A percentile compares a stretch with the other conserved stretches of the same genome.
These are phyloP conservation scores for Jacana jacana DNA, from an alignment of 2,113 vertebrate species.

Conservation along the genomic window DNA sequence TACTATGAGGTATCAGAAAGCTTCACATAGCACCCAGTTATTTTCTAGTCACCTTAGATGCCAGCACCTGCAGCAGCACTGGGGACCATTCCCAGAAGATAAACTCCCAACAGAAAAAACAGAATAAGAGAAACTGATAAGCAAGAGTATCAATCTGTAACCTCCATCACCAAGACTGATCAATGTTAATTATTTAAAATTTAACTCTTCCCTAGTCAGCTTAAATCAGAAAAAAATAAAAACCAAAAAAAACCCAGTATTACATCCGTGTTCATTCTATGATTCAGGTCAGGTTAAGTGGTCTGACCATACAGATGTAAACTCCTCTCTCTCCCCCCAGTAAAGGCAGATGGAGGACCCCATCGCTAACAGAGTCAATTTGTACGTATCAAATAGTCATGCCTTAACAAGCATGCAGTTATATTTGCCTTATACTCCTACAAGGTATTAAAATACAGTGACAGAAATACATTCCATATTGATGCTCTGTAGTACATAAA, in stretches of 20 bases:
- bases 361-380: not conserved
- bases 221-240: not conserved
- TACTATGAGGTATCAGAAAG: not conserved
- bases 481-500: not conserved
- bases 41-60: not conserved
- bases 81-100: not conserved
- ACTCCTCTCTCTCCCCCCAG: not conserved
- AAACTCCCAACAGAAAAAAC: not conserved
- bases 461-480: not conserved
- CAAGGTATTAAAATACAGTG: not conserved
- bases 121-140: not conserved
- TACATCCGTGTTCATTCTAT: not conserved
- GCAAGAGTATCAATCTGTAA: not conserved
- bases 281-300: not conserved
- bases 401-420: not conserved
- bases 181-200: not conserved
- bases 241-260: not conserved
- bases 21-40: not conserved
- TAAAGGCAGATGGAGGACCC: not conserved
- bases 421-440: not conserved
- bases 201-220: not conserved
- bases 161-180: not conserved
- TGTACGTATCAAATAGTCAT: not conserved
- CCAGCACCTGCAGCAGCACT: not conserved
- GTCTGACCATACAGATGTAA: not conserved